Base-by-base conservation (phyloP, 2,888 invertebrate species). In the Parthenolecanium corni region DNA sequence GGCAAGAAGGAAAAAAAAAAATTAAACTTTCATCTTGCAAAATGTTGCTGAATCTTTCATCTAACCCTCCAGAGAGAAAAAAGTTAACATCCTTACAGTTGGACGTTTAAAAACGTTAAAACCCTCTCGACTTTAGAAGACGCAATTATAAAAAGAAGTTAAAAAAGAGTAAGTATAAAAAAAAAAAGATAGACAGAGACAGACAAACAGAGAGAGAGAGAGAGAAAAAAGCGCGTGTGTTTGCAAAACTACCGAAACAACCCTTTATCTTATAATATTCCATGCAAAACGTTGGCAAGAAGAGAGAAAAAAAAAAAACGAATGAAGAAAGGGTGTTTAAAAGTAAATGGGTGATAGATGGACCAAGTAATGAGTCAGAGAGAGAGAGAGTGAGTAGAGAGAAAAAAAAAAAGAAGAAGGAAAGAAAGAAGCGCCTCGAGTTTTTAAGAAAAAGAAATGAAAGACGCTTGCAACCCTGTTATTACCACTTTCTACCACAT, bases 171-270 rank as follows among this genome's bases (percentile, higher is more conserved):
- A 57, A 44, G 38, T 24, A 57, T 46, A 53, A 64, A 61, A 65
- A 51, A 61, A 64, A 64, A 65, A 58, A 61, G 52, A 53, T 61
- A 64, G 64, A 65, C 65, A 63, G 40, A 23, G 18, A 25, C 36
- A n/a, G n/a, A n/a, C n/a, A n/a, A n/a, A n/a, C n/a, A n/a, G n/a
- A n/a, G n/a, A n/a, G n/a, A n/a, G 40, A 23, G 46, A 44, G 23
- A 20, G 44, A 46, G 47, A 47, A 36, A 52, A 57, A 58, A 58
- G 46, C 58, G 58, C 58, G 58, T 58, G 58, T 58, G 58, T 58
- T 58, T 18, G 58, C 58, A 58, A 58, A 58, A 58, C 58, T 47
- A 47, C 46, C 47, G 58, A 58, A 58, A 58, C 58, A 58, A 58
- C 58, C 58, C 58, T 58, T 58, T 58, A 58, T 58, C 58, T 58